Conservation (phyloP, 2,888 invertebrate genomes). For the Acanthococcus lagerstroemiae region DNA sequence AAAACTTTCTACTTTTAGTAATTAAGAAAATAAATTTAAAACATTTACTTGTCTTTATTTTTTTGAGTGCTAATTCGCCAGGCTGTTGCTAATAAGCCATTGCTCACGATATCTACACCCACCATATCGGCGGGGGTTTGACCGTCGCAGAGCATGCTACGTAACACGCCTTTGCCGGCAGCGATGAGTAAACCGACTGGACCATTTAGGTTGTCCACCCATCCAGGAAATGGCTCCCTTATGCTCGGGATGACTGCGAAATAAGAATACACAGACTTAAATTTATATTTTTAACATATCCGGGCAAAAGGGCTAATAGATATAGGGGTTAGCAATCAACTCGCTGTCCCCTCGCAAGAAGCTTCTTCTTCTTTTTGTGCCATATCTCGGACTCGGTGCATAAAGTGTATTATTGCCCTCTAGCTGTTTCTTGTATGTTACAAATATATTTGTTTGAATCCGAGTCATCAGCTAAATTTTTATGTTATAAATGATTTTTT, state of each 20-base stretch:
- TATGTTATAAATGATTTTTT: no score
- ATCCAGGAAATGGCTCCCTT: conserved; percentile 68
- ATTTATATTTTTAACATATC: not conserved
- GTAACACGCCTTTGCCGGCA: conserved; percentile 78
- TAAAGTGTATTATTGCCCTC: no score
- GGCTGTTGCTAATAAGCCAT: conserved; percentile 62
- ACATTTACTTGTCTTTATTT: not conserved
- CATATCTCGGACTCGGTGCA: no score
- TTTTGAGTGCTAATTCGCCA: conserved; percentile 50
- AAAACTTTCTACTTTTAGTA: no score
- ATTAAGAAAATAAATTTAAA: not conserved
- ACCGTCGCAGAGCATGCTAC: conserved; percentile 71
- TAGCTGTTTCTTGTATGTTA: no score
- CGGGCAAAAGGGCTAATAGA: not conserved
- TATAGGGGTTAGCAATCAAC: no score
- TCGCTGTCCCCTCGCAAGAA: no score
- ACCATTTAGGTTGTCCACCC: conserved; percentile 89
- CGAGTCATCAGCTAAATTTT: no score
- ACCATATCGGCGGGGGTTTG: conserved; percentile 65
- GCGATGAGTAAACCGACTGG: conserved; percentile 76
- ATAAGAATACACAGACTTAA: not conserved
- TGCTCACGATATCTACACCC: conserved; percentile 73
- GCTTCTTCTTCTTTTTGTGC: no score
- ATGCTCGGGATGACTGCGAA: conserved; percentile 64
- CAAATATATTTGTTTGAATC: no score